Percentiles rank a stretch among this genome's conserved stretches.
Evolutionary conservation across 2,113 vertebrate genomes (phyloP).

Genomic region (Mastomys natalensis): DNA sequence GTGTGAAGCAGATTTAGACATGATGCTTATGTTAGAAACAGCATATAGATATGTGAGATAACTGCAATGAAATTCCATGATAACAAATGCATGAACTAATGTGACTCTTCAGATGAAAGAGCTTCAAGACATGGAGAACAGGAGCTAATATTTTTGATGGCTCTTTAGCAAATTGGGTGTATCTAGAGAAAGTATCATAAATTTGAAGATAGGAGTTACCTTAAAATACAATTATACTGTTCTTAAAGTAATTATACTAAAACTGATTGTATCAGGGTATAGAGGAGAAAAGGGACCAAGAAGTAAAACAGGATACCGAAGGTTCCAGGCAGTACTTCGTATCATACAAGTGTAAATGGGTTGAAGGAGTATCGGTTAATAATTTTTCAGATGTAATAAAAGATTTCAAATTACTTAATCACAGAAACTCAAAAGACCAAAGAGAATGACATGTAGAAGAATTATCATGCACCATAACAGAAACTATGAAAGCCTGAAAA

Average conservation of each 20-base stretch:
- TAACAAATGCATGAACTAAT: neutral
- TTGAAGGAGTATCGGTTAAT: neutral
- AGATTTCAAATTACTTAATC: neutral
- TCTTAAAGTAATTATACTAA: neutral
- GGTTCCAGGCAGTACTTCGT: neutral
- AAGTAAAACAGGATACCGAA: neutral
- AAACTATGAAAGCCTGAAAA: constrained; percentile 11
- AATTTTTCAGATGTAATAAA: constrained; percentile 29
- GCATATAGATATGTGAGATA: neutral
- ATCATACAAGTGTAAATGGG: neutral
- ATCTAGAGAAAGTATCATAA: neutral
- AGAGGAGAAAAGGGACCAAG: neutral
- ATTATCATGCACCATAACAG: neutral
- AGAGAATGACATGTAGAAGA: neutral
- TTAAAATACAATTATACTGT: neutral
- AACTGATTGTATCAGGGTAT: neutral
- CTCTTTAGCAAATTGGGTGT: neutral
- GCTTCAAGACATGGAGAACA: neutral
- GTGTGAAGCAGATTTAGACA: neutral
- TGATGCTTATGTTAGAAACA: neutral
- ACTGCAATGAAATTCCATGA: neutral
- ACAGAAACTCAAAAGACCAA: neutral
- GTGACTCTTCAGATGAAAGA: neutral
- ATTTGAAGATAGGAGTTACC: constrained; percentile 28
- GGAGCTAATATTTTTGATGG: neutral